Evolutionary conservation across 2,888 invertebrate species (phyloP), one percentile per base, ranked within the genome.

Genomic region (Bombylius discolor): DNA sequence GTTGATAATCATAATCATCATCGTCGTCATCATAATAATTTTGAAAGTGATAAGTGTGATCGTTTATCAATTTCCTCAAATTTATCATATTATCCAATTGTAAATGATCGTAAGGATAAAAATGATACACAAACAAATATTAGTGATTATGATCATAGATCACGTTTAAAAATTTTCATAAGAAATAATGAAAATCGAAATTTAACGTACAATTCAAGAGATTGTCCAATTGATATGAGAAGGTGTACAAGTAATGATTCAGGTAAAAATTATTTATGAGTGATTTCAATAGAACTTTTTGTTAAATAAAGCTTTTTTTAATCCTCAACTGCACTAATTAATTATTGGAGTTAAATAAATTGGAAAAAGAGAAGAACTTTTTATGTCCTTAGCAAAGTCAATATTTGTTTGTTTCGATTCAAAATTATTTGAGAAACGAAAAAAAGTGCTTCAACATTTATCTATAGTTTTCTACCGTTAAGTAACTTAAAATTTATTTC

Each of bases 221-320:
- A 50, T 44, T 50, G 59, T 63, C 65, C 11, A 62, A 64, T 74
- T 32, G 74, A 74, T 65, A 74, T 74, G 74, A 66, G 74, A 62
- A 68, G 74, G 56, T 74, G 73, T 61, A 65, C 66, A 45, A 69
- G 66, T 63, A 71, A 72, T 60, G 73, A 73, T 58, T 73, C 74
- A 64, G 74, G 74, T 74, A 64, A 68, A 66, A 63, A 13, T 14
- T 34, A 7, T 7, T 45, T 7, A 7, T 3, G 4, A 12, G n/a
- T 7, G 33, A n/a, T n/a, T 5, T 6, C 12, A 44, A 12, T 4
- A 1, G 39, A 23, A 3, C 3, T 23, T 2, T 23, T 23, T 23
- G 23, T 23, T 23, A 23, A 23, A 23, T 23, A 23, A 23, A 23
- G 3, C 23, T 23, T 23, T 23, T 23, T 23, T n/a, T n/a, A n/a